Base-by-base conservation (phyloP, 1,140 invertebrate species). In the Anastatus disparis region DNA sequence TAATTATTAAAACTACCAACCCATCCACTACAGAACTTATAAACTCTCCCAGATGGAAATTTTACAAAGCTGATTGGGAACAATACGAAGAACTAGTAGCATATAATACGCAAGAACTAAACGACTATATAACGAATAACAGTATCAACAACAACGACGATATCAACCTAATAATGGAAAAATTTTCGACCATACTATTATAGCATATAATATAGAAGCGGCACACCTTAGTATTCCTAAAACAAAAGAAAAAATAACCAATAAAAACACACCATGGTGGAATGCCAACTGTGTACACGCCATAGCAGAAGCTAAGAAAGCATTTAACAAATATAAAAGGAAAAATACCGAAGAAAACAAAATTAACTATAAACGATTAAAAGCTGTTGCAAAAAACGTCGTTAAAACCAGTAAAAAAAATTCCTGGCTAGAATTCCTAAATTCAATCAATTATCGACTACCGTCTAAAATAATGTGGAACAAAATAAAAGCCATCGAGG, bases 1-100 rank as follows among this genome's bases (percentile, higher is more conserved):
- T 79, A 44, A 50, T 73, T 50, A 74, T 79, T 38, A 71, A 72
- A 69, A 72, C 62, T 4, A 65, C 35, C 35, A 7, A 7, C 35
- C 12, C 35, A 38, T 15, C 40, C 13, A 22, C 2, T 10, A 12
- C 1, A 58, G 29, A 40, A 22, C 27, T 7, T 7, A 6, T 38
- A 38, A 56, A 12, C 56, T 15, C 17, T 38, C 6, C 6, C 15
- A 50, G 46, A 50, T 50, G 17, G 17, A 50, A 50, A 50, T 50
- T 50, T 13, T 6, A 24, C 20, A 50, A 50, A 24, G 46, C 46
- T 8, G 22, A 50, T 20, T 50, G 20, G 46, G 15, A 24, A 2
- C 20, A 15, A 50, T 50, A 24, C 20, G 6, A 20, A 24, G 13
- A 20, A 22, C 20, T 22, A 20, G 15, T 50, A 50, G 3, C 7